Conservation (phyloP, 2,888 invertebrate genomes). For the Schrankia costaestrigalis region DNA sequence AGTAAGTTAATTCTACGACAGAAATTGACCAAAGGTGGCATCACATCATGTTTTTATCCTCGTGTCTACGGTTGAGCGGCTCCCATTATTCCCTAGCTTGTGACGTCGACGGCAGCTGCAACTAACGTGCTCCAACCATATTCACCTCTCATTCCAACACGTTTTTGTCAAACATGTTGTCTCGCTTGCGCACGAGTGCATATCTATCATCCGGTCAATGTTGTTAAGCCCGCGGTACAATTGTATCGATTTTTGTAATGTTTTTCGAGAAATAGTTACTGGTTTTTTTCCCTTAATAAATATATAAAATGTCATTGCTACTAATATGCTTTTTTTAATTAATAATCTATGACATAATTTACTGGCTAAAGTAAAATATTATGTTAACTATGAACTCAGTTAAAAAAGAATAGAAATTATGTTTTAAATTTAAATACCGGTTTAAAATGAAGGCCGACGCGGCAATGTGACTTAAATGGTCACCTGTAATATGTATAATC, state of each 20-base stretch:
- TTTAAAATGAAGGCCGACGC: too few species aligned
- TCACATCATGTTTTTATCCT: slow-evolving; percentile 49
- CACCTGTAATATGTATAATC: too few species aligned
- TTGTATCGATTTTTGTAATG: slow-evolving; percentile 57
- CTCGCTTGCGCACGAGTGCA: slow-evolving; percentile 49
- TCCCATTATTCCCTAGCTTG: slow-evolving; percentile 66
- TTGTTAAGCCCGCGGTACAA: slow-evolving; percentile 49
- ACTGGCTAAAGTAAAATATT: too few species aligned
- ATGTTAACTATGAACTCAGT: too few species aligned
- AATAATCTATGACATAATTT: too few species aligned
- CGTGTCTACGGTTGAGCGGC: slow-evolving; percentile 61
- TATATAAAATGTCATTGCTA: too few species aligned
- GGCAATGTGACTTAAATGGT: too few species aligned
- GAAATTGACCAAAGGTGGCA: slow-evolving; percentile 40
- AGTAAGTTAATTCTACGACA: slow-evolving; percentile 7
- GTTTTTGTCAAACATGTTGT: slow-evolving; percentile 26
- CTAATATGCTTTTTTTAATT: too few species aligned
- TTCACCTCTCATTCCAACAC: slow-evolving; percentile 49
- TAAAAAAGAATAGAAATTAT: too few species aligned
- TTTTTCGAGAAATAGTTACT: slow-evolving; percentile 22
- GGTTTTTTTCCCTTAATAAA: too few species aligned
- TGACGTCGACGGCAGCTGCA: slow-evolving; percentile 78
- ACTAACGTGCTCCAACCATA: slow-evolving; percentile 63
- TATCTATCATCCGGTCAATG: slow-evolving; percentile 67
- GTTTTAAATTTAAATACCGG: too few species aligned